Evolutionary conservation across 2,797 vertebrate species (phyloP).

Genomic region (Pseudocheirus occidentalis): DNA sequence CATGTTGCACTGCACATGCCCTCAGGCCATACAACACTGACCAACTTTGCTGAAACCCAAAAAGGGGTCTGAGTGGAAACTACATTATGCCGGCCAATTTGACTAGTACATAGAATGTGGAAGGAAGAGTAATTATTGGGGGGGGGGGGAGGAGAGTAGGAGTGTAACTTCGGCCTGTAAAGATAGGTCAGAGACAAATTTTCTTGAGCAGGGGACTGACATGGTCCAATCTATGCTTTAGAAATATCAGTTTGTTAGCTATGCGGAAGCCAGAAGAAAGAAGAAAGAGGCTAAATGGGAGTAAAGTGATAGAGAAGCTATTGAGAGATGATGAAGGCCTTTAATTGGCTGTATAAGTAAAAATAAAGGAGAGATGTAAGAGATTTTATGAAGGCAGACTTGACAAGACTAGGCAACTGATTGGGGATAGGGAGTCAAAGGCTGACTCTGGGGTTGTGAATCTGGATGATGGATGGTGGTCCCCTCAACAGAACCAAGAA

Average conservation of each 20-base stretch:
- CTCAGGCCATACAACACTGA: no score
- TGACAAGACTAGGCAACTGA: not conserved
- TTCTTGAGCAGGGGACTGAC: not conserved
- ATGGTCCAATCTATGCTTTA: not conserved
- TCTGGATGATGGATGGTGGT: not conserved
- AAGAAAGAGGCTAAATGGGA: not conserved
- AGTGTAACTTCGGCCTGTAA: not conserved
- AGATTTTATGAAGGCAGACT: not conserved
- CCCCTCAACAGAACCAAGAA: not conserved
- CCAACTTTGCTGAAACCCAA: no score
- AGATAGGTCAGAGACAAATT: not conserved
- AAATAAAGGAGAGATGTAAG: not conserved
- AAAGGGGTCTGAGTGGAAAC: no score
- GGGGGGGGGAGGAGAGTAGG: not conserved
- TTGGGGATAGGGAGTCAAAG: not conserved
- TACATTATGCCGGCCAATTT: accelerated
- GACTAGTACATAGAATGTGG: not conserved
- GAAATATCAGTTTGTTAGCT: not conserved
- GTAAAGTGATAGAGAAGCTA: not conserved
- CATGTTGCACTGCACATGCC: no score
- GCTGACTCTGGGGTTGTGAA: not conserved
- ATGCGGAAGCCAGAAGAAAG: not conserved
- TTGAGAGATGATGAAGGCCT: not conserved
- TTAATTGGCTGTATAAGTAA: not conserved
- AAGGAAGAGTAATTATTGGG: not conserved